Conservation (phyloP, 2,888 invertebrate genomes). For the Lydus trimaculatus region DNA sequence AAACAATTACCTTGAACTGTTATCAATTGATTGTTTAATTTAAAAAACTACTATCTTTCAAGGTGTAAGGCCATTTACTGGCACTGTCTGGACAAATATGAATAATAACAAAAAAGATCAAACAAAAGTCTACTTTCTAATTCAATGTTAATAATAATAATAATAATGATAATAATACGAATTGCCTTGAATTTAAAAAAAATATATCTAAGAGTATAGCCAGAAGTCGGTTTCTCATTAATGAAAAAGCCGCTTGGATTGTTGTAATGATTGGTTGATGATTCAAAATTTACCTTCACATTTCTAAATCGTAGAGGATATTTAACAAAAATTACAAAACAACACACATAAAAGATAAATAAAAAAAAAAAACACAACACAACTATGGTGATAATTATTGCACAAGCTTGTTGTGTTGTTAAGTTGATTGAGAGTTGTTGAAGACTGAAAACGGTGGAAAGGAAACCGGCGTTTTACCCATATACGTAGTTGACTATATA, state of each 20-base stretch:
- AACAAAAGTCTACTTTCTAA: not conserved
- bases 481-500: slow-evolving; percentile 10
- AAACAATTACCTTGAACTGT: not conserved
- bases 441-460: slow-evolving; percentile 31
- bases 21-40: not conserved
- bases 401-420: too few relatives aligned
- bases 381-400: too few relatives aligned
- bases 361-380: too few relatives aligned
- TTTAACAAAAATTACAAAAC: not conserved
- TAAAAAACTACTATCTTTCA: not conserved
- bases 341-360: not conserved
- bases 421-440: slow-evolving; percentile 27
- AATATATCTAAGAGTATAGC: not conserved
- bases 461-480: slow-evolving; percentile 32
- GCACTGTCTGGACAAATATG: not conserved
- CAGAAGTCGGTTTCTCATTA: too few relatives aligned
- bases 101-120: not conserved
- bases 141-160: too few relatives aligned
- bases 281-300: not conserved
- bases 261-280: not conserved
- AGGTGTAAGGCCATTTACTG: not conserved
- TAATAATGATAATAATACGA: too few relatives aligned
- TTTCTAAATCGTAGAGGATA: not conserved
- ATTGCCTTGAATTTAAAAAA: not conserved
- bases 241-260: too few relatives aligned